Evolutionary conservation across 2,113 vertebrate genomes (phyloP), one percentile per base, ranked within the genome.

Genomic region (Notechis scutatus): DNA sequence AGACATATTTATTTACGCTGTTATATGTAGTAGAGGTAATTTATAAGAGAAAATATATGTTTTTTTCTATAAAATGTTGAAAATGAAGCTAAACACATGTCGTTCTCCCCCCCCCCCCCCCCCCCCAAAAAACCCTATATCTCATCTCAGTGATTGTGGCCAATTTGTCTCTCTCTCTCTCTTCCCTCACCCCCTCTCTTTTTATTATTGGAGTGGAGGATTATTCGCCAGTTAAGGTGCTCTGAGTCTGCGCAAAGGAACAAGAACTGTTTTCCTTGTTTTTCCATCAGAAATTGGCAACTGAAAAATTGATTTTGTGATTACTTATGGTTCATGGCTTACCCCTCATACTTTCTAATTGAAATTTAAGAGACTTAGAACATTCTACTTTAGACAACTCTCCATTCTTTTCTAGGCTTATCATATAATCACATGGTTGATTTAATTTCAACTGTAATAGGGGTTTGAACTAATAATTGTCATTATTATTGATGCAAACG

Each of bases 1-100:
- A 97, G 92, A 93, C 89, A 29, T 96, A 64, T 54, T 56, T 91
- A n/a, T 95, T 92, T 91, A 55, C 20, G 21, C 96, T 94, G 93
- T 23, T n/a, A 93, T 95, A 50, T 24, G 89, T 29, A 42, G 61
- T 5, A 0, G 0, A 45, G 4, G 20, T n/a, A 87, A 94, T 89
- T 14, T 92, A 81, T 55, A 94, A 89, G 54, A 61, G 59, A 88
- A 92, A 94, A n/a, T 10, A 0, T 20, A 45, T 86, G 50, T 87
- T 94, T 3, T 93, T 94, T 96, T 50, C 21, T 59, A 93, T 95
- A 24, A 5, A 64, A 90, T 42, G 21, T 0, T 89, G 18, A 21
- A 61, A 92, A 55, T 11, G 29, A 61, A 90, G 55, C 24, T 74
- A 87, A 45, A 93, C 1, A 52, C 42, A 29, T 20, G 6, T 59